Evolutionary conservation across 2,888 invertebrate genomes (phyloP), one percentile per base, ranked within the genome.

Genomic region (Esperia sulphurella): DNA sequence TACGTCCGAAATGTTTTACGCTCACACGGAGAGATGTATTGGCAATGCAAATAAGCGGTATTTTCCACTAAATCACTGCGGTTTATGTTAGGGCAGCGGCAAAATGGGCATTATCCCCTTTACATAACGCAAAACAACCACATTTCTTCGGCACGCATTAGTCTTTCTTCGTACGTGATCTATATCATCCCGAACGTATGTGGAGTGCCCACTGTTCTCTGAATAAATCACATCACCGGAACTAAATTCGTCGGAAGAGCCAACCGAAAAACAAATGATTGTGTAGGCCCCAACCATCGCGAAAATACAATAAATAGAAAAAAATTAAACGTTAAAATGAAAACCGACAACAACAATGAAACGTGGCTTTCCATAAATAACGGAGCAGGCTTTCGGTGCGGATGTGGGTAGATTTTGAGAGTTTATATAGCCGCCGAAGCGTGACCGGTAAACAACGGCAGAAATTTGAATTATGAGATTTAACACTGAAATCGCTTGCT

Each of bases 311-410:
- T 75, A 79, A 77, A 73, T 66, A 77, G 75, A 73, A 79, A 80
- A 80, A 85, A 82, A 81, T 75, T 82, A 77, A 83, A 77, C 77
- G 79, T 75, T 76, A 72, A 83, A 86, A 85, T 83, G 77, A 79
- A 83, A 82, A 80, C 76, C 75, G 74, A 83, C 84, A 84, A 79
- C 79, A 84, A 86, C 81, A 85, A 87, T 83, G 83, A 83, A 85
- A 83, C 81, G 77, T 78, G 74, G 83, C 76, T 83, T 78, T 77
- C 75, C 83, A 85, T 87, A 85, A 87, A 88, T 84, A 87, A 88
- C 82, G 66, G 70, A 82, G 80, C 80, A 83, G 78, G 81, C 82
- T 82, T 83, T 84, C 80, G 77, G 78, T 78, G 78, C 80, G 83
- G 82, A 86, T 86, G 83, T 82, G 83, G 81, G 84, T 85, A 82